Base-by-base conservation (phyloP, 1,140 invertebrate species). In the Whitmania pigra region DNA sequence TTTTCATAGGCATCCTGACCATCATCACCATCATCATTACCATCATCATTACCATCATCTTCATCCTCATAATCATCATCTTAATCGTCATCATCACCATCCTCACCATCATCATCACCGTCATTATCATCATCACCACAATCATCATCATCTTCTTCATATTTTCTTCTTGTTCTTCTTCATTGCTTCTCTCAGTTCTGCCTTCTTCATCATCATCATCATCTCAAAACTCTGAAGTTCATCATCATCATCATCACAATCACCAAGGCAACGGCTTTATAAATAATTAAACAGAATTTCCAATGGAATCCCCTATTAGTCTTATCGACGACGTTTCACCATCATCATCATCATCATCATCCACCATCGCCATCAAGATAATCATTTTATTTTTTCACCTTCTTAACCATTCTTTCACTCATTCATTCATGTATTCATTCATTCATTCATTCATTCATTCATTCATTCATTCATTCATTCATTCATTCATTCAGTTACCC, bases 31-130 rank as follows among this genome's bases (percentile, higher is more conserved):
- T 89, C 0, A 92, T 96, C 74, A 79, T 99, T 13, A 88, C 92
- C 73, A 90, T 92, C 76, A 81, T 86, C 0, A 82, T 88, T 49
- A 87, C n/a, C 57, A 17, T 22, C 29, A 31, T 31, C 11, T 13
- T 22, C 22, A 72, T 87, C 7, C 13, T 93, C n/a, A n/a, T n/a
- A n/a, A n/a, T n/a, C n/a, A n/a, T n/a, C n/a, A n/a, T 90, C 80
- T 89, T 93, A 73, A 93, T 89, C 76, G 87, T 89, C 67, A 89
- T 98, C 77, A 87, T 86, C 17, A 79, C 98, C 5, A 94, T 99
- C 78, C 88, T 88, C 3, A 84, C 91, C 71, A 88, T 89, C 0
- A 92, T 96, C 74, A 79, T 99, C 13, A 88, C 92, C 73, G 89
- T 92, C 76, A 81, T 86, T 0, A 82, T 88, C 53, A 87, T 89